Evolutionary conservation across 2,113 vertebrate species (phyloP).

Genomic region (Zootoca vivipara): DNA sequence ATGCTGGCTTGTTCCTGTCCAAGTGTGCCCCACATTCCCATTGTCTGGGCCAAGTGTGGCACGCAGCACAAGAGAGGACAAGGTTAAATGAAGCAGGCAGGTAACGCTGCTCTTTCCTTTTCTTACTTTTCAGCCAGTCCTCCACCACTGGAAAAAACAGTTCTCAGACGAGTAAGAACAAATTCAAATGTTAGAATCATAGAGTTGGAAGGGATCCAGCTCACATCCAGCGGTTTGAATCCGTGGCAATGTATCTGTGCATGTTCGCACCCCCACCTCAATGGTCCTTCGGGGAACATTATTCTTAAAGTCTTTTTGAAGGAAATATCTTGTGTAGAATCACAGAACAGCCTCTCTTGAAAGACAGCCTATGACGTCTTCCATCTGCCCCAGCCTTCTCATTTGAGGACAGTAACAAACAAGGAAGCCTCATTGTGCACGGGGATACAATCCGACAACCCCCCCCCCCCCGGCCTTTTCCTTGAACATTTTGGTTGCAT

Average conservation of each 20-base stretch:
- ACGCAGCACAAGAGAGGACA: background rate
- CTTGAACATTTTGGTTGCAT: background rate
- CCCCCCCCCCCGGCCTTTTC: no score
- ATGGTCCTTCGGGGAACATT: background rate
- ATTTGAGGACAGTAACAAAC: background rate
- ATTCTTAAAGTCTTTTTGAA: background rate
- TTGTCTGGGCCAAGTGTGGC: background rate
- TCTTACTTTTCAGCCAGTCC: slow-evolving; percentile 25
- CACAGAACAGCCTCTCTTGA: background rate
- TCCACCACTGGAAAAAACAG: no score
- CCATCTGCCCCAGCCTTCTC: background rate
- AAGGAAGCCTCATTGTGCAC: no score
- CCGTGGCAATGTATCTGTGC: no score
- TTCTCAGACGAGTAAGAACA: no score
- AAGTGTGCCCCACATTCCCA: background rate
- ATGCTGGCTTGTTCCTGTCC: no score
- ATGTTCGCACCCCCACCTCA: background rate
- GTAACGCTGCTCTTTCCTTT: background rate
- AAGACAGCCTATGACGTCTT: background rate
- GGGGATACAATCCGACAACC: background rate
- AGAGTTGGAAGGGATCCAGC: no score
- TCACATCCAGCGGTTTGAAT: background rate
- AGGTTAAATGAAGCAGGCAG: background rate
- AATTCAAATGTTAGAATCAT: no score
- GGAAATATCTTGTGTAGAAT: background rate